Percentiles rank a stretch among this genome's conserved stretches.
phyloP scores from a whole-genome alignment of 2,113 vertebrate genomes.

The Parotia lawesii region DNA sequence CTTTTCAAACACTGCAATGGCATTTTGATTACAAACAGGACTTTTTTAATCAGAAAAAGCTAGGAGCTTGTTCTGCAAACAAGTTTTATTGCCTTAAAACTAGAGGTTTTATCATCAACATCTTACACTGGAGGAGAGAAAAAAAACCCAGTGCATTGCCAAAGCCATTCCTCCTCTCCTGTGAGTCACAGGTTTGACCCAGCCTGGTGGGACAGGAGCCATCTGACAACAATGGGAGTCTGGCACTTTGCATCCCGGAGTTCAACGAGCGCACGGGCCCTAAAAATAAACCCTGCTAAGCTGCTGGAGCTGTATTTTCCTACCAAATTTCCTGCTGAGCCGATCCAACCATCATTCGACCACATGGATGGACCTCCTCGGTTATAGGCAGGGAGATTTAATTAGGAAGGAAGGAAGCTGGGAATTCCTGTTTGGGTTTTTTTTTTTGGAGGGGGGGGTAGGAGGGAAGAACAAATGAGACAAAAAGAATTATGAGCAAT shows the following conservation, averaged over 20 bases:
- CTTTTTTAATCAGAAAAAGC: background rate
- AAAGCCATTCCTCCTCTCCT: background rate
- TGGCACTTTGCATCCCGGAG: background rate
- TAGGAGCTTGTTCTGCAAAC: background rate
- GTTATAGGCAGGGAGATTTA: slow-evolving; percentile 38
- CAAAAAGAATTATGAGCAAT: slow-evolving; percentile 13
- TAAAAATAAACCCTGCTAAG: slow-evolving; percentile 54
- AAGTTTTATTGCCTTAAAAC: background rate
- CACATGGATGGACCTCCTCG: background rate
- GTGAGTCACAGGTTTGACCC: background rate
- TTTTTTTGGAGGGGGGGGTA: background rate
- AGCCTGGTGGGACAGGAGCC: background rate
- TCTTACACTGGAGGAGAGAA: background rate
- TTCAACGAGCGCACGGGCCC: background rate
- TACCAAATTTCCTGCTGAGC: slow-evolving; percentile 57
- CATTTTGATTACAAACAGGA: background rate
- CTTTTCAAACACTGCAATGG: fast-evolving
- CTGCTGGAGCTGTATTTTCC: slow-evolving; percentile 41
- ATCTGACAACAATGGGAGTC: slow-evolving; percentile 33
- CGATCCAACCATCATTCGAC: background rate
- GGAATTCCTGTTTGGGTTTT: slow-evolving; percentile 56
- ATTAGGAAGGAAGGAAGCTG: slow-evolving; percentile 63
- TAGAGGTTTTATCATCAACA: background rate
- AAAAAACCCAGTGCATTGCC: background rate
- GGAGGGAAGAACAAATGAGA: slow-evolving; percentile 29